A percentile compares a stretch with the other conserved stretches of the same genome.
Conservation (phyloP, 1,140 invertebrate genomes). For the Matsumurasca onukii region DNA sequence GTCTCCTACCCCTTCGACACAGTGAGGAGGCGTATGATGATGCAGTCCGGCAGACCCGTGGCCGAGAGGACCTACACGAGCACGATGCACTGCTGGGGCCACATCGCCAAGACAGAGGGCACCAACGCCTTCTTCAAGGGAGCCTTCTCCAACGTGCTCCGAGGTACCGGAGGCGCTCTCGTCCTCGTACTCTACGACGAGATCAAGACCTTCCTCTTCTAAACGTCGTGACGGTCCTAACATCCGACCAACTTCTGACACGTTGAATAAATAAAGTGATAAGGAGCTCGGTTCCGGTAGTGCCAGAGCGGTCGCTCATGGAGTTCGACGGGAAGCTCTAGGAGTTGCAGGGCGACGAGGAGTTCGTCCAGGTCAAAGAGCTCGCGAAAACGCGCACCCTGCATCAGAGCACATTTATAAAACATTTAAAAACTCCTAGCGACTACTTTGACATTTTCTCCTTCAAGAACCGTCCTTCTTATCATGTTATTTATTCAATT, state of each 20-base stretch:
- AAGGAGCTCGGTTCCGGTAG: too few relatives aligned
- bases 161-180: constrained; percentile 76
- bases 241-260: not conserved
- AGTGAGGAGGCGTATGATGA: constrained; percentile 89
- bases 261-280: too few relatives aligned
- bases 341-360: too few relatives aligned
- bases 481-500: too few relatives aligned
- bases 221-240: constrained; percentile 15
- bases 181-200: constrained; percentile 79
- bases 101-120: constrained; percentile 67
- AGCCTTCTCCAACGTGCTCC: constrained; percentile 76
- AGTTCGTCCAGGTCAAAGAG: too few relatives aligned
- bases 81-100: constrained; percentile 72
- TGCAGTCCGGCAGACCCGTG: constrained; percentile 73
- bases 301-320: too few relatives aligned
- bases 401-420: too few relatives aligned
- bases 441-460: too few relatives aligned
- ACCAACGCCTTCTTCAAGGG: constrained; percentile 76
- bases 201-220: constrained; percentile 63
- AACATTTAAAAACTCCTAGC: too few relatives aligned
- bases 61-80: constrained; percentile 70
- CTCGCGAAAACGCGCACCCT: too few relatives aligned
- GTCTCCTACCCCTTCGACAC: constrained; percentile 92
- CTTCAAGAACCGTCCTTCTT: too few relatives aligned
- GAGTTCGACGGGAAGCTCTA: too few relatives aligned